These are phyloP conservation scores for Dipodomys stephensi DNA, from an alignment of 2,113 vertebrate species.

Conservation along the genomic window DNA sequence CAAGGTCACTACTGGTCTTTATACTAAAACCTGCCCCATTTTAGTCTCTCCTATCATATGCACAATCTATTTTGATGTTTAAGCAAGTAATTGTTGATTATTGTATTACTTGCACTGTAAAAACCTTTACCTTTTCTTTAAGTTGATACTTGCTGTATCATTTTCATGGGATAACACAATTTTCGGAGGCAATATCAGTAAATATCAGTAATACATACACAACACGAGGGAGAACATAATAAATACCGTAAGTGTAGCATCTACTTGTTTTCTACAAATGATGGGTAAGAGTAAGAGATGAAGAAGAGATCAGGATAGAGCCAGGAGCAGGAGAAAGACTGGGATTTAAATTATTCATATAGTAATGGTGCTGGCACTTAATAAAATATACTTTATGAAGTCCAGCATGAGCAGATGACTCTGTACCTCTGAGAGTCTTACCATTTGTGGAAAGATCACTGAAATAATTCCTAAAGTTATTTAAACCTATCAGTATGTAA, in stretches of 20 bases:
- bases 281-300: background rate
- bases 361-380: background rate
- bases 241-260: background rate
- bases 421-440: background rate
- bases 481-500: background rate
- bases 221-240: too few species aligned
- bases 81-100: background rate
- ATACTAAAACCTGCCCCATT: background rate
- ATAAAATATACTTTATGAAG: background rate
- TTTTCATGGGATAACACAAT: background rate
- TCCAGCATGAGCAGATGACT: background rate
- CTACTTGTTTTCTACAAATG: background rate
- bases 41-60: background rate
- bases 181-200: background rate
- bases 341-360: background rate
- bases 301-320: background rate
- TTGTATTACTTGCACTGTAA: background rate
- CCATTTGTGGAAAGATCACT: background rate
- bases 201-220: too few species aligned
- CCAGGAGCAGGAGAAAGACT: background rate
- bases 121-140: background rate
- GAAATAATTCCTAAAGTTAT: background rate
- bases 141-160: background rate
- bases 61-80: background rate
- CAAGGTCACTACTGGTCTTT: accelerated